Conservation (phyloP, 2,113 vertebrate genomes). For the Vireo altiloquus region DNA sequence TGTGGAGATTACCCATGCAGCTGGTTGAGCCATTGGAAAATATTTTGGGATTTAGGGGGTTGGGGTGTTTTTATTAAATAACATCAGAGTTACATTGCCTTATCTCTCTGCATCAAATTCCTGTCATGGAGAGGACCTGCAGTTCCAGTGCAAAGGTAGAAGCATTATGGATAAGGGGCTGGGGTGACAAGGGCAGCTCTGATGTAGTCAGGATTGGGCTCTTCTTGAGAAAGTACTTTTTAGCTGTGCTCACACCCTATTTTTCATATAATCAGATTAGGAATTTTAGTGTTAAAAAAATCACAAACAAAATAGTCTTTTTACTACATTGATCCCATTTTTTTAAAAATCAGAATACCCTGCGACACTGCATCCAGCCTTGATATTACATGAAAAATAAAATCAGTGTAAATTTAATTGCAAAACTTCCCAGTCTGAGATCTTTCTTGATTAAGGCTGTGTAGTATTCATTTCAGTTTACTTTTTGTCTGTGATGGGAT, state of each 20-base stretch:
- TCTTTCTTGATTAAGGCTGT: neutral
- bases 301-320: neutral
- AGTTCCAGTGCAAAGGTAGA: neutral
- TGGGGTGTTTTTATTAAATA: neutral
- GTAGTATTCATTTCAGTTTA: neutral
- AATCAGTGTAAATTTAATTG: neutral
- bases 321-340: neutral
- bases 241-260: neutral
- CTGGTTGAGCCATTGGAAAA: neutral
- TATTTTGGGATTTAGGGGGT: neutral
- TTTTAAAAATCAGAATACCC: neutral
- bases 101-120: neutral
- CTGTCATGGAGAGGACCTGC: neutral
- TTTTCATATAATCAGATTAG: neutral
- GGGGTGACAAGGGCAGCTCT: neutral
- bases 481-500: neutral
- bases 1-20: neutral
- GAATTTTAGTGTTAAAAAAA: neutral
- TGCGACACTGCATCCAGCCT: neutral
- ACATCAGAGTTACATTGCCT: neutral
- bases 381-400: neutral
- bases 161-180: rapidly evolving
- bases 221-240: neutral
- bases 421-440: neutral
- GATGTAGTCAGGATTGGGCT: neutral